These are phyloP conservation scores for Dromiciops gliroides DNA, from an alignment of 2,113 vertebrate genomes.

Conservation along the genomic window DNA sequence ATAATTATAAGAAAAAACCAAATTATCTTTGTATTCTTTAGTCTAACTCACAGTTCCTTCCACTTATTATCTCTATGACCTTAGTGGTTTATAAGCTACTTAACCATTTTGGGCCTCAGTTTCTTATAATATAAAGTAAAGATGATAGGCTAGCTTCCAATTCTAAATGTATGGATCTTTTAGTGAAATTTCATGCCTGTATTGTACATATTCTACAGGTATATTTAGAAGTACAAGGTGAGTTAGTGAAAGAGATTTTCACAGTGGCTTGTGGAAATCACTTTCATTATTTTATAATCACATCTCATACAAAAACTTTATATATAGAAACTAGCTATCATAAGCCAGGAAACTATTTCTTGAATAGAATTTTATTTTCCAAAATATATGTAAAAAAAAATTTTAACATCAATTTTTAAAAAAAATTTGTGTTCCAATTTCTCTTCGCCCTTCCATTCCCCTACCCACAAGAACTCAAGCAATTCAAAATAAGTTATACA, in stretches of 20 bases:
- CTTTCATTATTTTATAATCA: background rate
- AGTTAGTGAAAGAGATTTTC: background rate
- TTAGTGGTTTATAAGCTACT: background rate
- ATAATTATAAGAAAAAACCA: background rate
- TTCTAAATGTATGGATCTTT: background rate
- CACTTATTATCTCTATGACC: background rate
- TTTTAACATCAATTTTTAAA: too few relatives aligned
- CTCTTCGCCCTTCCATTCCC: too few relatives aligned
- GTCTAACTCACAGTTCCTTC: background rate
- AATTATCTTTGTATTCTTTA: background rate
- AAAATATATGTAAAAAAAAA: too few relatives aligned
- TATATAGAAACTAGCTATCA: background rate
- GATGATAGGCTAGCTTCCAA: background rate
- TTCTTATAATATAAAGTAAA: background rate
- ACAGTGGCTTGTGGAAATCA: background rate
- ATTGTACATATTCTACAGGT: background rate
- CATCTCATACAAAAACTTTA: background rate
- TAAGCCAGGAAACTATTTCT: background rate
- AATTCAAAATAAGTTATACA: too few relatives aligned
- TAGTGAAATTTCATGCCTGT: background rate
- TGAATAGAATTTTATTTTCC: too few relatives aligned
- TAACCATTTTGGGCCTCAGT: background rate
- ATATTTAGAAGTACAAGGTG: background rate
- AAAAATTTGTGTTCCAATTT: too few relatives aligned
- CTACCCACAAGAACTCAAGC: too few relatives aligned